These are phyloP conservation scores for Epicauta chinensis DNA, from an alignment of 1,140 invertebrate species.

Conservation along the genomic window DNA sequence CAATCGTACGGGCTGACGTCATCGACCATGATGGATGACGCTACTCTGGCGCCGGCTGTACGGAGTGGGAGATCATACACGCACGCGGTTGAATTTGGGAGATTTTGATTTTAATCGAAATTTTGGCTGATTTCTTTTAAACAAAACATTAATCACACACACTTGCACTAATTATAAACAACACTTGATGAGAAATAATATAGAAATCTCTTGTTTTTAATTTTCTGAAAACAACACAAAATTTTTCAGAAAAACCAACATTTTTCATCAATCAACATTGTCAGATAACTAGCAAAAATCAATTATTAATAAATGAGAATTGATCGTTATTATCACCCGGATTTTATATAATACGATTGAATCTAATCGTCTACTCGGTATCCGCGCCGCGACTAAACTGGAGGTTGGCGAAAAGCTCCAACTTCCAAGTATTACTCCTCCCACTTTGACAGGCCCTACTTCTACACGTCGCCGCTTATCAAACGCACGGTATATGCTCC, in stretches of 20 bases:
- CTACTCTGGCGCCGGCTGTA: slow-evolving; percentile 42
- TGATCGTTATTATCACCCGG: neutral
- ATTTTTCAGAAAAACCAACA: neutral
- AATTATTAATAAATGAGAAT: neutral
- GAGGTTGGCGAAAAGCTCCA: slow-evolving; percentile 25
- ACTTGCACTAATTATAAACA: neutral
- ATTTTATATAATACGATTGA: too few species aligned
- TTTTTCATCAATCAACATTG: neutral
- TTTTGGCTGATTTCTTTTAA: too few species aligned
- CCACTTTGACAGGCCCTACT: slow-evolving; percentile 29
- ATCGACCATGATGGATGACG: slow-evolving; percentile 57
- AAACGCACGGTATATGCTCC: slow-evolving; percentile 18
- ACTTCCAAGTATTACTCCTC: slow-evolving; percentile 34
- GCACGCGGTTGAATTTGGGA: slow-evolving; percentile 20
- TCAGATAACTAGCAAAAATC: too few species aligned
- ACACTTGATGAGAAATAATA: too few species aligned
- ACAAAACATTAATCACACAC: too few species aligned
- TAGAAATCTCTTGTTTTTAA: too few species aligned
- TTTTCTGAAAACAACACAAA: neutral
- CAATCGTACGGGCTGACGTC: slow-evolving; percentile 48
- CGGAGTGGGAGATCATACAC: slow-evolving; percentile 23
- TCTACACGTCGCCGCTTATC: slow-evolving; percentile 32
- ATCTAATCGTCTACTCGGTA: slow-evolving; percentile 1
- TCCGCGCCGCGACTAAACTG: slow-evolving; percentile 26
- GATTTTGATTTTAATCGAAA: too few species aligned